phyloP scores from a whole-genome alignment of 2,888 invertebrate species.

The Macaria notata region DNA sequence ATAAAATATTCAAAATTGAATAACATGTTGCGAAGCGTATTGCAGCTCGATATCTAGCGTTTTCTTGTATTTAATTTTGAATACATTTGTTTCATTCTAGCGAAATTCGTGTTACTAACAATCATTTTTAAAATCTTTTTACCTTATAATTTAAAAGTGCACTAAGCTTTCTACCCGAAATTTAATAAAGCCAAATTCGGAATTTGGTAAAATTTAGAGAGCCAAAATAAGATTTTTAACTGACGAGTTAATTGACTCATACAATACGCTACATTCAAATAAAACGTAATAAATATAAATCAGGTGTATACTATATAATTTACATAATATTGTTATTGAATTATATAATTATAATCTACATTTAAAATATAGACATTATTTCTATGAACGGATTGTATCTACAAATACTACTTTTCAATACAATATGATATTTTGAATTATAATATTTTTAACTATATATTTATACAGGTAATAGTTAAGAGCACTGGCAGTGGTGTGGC shows the following conservation, averaged over 20 bases:
- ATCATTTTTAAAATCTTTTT: too few relatives aligned
- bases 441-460: too few relatives aligned
- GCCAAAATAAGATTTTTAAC: slow-evolving; percentile 22
- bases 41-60: not conserved
- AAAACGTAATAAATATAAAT: slow-evolving; percentile 13
- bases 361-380: slow-evolving; percentile 11
- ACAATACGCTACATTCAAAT: slow-evolving; percentile 7
- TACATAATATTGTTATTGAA: slow-evolving; percentile 9
- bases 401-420: slow-evolving; percentile 29
- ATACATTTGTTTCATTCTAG: too few relatives aligned
- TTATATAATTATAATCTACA: slow-evolving; percentile 3
- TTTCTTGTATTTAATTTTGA: too few relatives aligned
- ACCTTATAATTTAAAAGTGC: too few relatives aligned
- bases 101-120: too few relatives aligned
- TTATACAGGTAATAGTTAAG: slow-evolving; percentile 35
- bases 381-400: slow-evolving; percentile 40
- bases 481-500: slow-evolving; percentile 67
- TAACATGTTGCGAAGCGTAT: slow-evolving; percentile 6
- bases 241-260: slow-evolving; percentile 26
- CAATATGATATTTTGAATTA: not conserved
- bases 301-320: slow-evolving; percentile 3
- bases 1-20: slow-evolving; percentile 30
- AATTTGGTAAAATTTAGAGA: slow-evolving; percentile 22
- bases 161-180: too few relatives aligned
- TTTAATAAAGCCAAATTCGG: slow-evolving; percentile 2